Evolutionary conservation across 2,888 invertebrate species (phyloP), one percentile per base, ranked within the genome.

Genomic region (Operophtera brumata): DNA sequence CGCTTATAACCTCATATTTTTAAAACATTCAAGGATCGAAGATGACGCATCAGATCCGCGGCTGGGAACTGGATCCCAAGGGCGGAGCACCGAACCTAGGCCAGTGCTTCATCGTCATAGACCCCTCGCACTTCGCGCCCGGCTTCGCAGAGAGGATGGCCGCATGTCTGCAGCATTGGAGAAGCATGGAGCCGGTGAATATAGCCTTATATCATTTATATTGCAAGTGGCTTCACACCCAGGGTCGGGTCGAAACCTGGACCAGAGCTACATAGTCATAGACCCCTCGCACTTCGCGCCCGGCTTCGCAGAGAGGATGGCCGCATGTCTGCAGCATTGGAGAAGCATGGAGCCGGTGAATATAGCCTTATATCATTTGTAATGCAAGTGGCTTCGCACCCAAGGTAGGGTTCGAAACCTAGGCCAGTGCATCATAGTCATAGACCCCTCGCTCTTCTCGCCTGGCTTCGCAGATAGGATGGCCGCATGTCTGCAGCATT

Each of bases 251-350:
- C 0, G 97, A 0, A 90, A 97, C 82, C 82, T 97, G 59, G 97
- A 97, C 0, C 97, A 98, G 65, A 95, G 96, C 65, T 98, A 96
- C 77, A 93, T 97, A 51, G 97, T 96, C 0, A 92, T 98, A 7
- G 91, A 98, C 87, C 97, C 97, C 0, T 85, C 91, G 8, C 93
- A 92, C 66, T 98, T 98, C 84, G 96, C 94, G 0, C 94, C 95
- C 0, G 95, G 95, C 0, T 96, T 97, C 67, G 92, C 92, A 47
- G 93, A 93, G 0, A 90, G 97, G 48, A 85, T 97, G 76, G 84
- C 90, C 0, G 93, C 94, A 49, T 91, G 97, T 20, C 91, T 97
- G 69, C 73, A 88, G 1, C 90, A 92, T 49, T 91, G 95, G 64
- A 91, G 97, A 64, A 82, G 80, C 42, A 79, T 95, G 67, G 91